Evolutionary conservation across 1,140 invertebrate species (phyloP), one percentile per base, ranked within the genome.

Genomic region (Armadillidium nasatum): DNA sequence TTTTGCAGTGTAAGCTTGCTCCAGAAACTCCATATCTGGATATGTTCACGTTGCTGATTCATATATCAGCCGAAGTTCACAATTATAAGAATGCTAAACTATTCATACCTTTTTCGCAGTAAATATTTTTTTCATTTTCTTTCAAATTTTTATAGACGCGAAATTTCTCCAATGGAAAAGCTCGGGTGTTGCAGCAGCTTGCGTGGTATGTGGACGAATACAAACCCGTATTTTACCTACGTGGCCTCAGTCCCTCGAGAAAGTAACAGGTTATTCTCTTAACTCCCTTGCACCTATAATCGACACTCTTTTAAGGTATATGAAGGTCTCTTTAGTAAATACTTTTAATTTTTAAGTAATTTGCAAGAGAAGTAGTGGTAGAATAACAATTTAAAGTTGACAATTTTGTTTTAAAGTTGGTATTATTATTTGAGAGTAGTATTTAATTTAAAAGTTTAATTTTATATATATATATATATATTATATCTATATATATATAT

Each of bases 171-270:
- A 76, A 21, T 78, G 77, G 77, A 50, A 15, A 9, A 46, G 54
- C 46, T 76, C 77, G 7, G 71, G 44, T 22, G 71, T 78, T 22
- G 77, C 74, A 10, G 77, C 77, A 13, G 77, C 77, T 22, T 78
- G 77, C 70, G 44, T 78, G 43, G 77, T 74, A 9, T 78, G 77
- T 46, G 77, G 77, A n/a, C 74, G 77, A 9, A 22, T 78, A 9
- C 69, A 15, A 15, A 45, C 60, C 22, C 46, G 75, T 9, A 50
- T 78, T 43, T 44, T 73, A 22, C 77, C 77, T 21, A 70, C 70
- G 4, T 78, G 77, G 77, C 69, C 74, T 22, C 15, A 44, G 10
- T 19, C 71, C 3, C 74, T 78, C 11, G 23, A 78, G 21, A n/a
- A 10, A 11, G 72, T 71, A 21, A 78, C 77, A 22, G 71, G 77